These are phyloP conservation scores for Drosophila mauritiana DNA, from an alignment of 1,140 invertebrate genomes.

Conservation along the genomic window DNA sequence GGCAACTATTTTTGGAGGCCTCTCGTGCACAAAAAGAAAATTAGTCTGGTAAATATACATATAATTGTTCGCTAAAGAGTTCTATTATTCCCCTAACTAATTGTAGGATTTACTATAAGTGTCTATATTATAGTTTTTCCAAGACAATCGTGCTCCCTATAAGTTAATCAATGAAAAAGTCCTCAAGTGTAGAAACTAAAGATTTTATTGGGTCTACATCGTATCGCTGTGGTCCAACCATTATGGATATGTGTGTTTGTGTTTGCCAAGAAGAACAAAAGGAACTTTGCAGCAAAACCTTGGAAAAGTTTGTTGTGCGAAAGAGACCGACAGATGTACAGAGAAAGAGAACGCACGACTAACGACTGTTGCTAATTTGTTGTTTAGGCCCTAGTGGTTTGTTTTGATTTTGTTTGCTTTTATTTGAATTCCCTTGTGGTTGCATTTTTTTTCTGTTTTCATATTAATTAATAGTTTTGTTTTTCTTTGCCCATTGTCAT, in stretches of 20 bases:
- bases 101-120: too few species aligned
- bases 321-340: slow-evolving; percentile 9
- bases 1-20: slow-evolving; percentile 51
- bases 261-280: slow-evolving; percentile 58
- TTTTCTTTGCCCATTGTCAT: slow-evolving; percentile 53
- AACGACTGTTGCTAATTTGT: slow-evolving; percentile 73
- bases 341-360: slow-evolving; percentile 5
- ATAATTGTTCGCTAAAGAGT: too few species aligned
- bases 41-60: neutral
- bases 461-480: slow-evolving; percentile 71
- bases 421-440: slow-evolving; percentile 31
- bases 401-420: slow-evolving; percentile 58
- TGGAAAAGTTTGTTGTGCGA: slow-evolving; percentile 64
- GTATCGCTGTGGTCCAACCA: slow-evolving; percentile 11
- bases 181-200: slow-evolving; percentile 5
- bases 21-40: neutral
- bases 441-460: slow-evolving; percentile 10
- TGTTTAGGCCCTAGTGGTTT: slow-evolving; percentile 44
- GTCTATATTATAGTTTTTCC: too few species aligned
- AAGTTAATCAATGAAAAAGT: neutral
- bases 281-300: slow-evolving; percentile 64
- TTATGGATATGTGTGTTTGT: slow-evolving; percentile 41
- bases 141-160: too few species aligned
- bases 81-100: too few species aligned
- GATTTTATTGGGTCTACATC: slow-evolving; percentile 20